Percentiles rank a stretch among this genome's conserved stretches.
phyloP scores from a whole-genome alignment of 2,797 vertebrate genomes.

The Chaenodraco wilsoni region DNA sequence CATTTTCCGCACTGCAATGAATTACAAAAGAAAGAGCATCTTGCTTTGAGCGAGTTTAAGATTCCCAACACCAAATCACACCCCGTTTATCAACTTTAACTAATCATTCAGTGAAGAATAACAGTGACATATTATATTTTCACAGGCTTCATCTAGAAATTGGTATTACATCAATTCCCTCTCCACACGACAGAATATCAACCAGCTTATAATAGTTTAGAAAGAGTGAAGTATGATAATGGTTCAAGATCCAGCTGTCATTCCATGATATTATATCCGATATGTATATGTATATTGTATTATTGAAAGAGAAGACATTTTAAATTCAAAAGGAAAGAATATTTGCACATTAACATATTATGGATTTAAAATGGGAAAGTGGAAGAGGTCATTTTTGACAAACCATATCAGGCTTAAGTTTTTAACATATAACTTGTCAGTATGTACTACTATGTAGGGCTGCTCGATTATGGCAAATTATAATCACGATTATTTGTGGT shows the following conservation, averaged over 20 bases:
- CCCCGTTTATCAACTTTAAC: conserved; percentile 17
- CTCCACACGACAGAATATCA: conserved; percentile 8
- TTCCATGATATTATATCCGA: background rate
- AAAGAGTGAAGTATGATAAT: conserved; percentile 3
- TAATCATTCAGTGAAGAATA: conserved; percentile 28
- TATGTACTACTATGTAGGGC: no score
- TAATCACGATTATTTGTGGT: no score
- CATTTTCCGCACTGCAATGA: conserved; percentile 26
- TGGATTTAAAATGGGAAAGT: background rate
- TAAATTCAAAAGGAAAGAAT: background rate
- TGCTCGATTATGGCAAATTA: no score
- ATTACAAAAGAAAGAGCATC: conserved; percentile 34
- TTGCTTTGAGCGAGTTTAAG: conserved; percentile 18
- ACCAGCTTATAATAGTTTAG: conserved; percentile 1
- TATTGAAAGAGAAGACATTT: background rate
- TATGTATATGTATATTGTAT: background rate
- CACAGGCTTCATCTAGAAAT: conserved; percentile 28
- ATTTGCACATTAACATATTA: background rate
- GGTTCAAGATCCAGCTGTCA: background rate
- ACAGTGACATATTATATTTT: conserved; percentile 20
- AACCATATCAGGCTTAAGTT: no score
- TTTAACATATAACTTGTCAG: no score
- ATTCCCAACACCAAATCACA: conserved; percentile 28
- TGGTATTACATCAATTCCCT: conserved; percentile 5
- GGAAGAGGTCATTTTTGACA: no score